A percentile compares a stretch with the other conserved stretches of the same genome.
Conservation (phyloP, 2,113 vertebrate genomes). For the Camelus dromedarius region DNA sequence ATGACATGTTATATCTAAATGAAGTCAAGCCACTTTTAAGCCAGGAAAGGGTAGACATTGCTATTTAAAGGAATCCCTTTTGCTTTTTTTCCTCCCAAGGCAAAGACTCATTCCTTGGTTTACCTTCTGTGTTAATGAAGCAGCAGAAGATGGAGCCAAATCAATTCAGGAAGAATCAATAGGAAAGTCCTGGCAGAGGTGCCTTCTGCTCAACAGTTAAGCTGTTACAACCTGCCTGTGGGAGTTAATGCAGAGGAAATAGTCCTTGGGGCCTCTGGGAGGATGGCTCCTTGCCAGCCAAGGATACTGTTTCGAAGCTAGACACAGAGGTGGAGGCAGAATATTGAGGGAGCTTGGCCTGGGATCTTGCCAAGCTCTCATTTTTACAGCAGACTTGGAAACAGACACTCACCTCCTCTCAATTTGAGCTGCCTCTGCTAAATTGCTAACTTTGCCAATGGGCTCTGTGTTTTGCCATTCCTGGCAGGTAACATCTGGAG, state of each 20-base stretch:
- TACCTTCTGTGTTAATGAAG: constrained; percentile 38
- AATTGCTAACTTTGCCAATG: neutral
- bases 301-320: neutral
- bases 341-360: neutral
- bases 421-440: neutral
- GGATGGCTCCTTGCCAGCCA: neutral
- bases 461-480: neutral
- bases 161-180: neutral
- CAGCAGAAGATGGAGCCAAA: neutral
- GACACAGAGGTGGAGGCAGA: neutral
- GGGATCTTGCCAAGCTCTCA: neutral
- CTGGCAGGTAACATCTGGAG: neutral
- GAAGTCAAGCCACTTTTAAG: neutral
- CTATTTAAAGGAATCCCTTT: constrained; percentile 38
- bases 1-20: constrained; percentile 3
- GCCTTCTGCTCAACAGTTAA: neutral
- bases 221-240: constrained; percentile 27
- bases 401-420: neutral
- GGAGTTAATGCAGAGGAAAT: neutral
- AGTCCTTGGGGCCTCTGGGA: neutral
- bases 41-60: neutral
- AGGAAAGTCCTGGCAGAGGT: neutral
- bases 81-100: neutral
- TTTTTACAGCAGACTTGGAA: constrained; percentile 7
- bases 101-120: neutral